phyloP scores from a whole-genome alignment of 2,797 vertebrate genomes.

The Takifugu ocellatus region DNA sequence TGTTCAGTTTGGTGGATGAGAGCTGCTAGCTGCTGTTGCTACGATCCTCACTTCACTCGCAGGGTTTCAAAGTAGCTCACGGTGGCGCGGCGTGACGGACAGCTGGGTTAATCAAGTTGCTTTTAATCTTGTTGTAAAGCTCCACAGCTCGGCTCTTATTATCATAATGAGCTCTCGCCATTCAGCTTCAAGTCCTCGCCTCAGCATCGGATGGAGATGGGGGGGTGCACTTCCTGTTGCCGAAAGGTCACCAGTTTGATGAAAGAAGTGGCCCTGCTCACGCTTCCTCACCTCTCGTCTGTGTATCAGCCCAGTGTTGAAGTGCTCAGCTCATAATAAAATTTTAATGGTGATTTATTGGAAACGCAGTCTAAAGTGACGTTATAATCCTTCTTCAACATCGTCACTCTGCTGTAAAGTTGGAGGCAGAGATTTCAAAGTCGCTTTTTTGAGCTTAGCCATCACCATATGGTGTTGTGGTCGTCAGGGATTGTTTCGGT shows the following conservation, averaged over 20 bases:
- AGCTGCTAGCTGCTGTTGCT: background rate
- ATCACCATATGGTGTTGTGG: slow-evolving; percentile 54
- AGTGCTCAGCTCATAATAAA: no score
- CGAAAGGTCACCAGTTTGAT: slow-evolving; percentile 1
- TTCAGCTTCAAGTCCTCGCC: slow-evolving; percentile 11
- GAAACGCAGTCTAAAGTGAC: no score
- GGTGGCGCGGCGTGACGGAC: slow-evolving; percentile 10
- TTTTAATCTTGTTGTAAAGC: slow-evolving; percentile 40
- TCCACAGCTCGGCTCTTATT: slow-evolving; percentile 9
- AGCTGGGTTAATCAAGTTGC: slow-evolving; percentile 33
- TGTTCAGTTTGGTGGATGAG: background rate
- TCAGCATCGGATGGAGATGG: background rate
- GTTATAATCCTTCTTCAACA: background rate
- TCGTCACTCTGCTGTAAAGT: slow-evolving; percentile 13
- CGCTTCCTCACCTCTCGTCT: background rate
- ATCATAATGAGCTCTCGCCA: slow-evolving; percentile 36
- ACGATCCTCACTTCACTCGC: slow-evolving; percentile 8
- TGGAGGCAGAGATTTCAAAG: slow-evolving; percentile 9
- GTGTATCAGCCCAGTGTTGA: no score
- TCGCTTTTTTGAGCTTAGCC: slow-evolving; percentile 39
- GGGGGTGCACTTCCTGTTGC: slow-evolving; percentile 12
- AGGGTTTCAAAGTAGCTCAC: background rate
- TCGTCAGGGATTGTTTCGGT: slow-evolving; percentile 19
- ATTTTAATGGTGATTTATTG: background rate
- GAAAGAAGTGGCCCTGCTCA: background rate